These are phyloP conservation scores for Drosophila littoralis DNA, from an alignment of 1,140 invertebrate species.

Conservation along the genomic window DNA sequence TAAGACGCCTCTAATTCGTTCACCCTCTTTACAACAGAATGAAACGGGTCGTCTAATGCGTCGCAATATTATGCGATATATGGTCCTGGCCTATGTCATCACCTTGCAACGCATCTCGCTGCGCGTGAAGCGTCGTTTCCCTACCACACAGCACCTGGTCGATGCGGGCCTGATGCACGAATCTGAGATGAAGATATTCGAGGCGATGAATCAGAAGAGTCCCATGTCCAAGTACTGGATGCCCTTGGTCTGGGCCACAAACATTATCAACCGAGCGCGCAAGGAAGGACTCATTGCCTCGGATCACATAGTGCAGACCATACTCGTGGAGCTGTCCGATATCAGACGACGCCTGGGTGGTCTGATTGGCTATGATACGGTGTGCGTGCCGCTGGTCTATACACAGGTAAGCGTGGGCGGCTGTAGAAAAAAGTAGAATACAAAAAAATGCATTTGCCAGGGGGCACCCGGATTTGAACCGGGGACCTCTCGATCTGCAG, in stretches of 20 bases:
- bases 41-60: conserved; percentile 94
- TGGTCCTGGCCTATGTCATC: conserved; percentile 94
- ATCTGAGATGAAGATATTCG: conserved; percentile 94
- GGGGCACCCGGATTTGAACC: conserved; percentile 97
- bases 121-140: conserved; percentile 94
- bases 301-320: conserved; percentile 94
- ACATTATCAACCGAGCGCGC: conserved; percentile 93
- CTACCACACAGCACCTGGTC: conserved; percentile 95
- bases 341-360: conserved; percentile 91
- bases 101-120: conserved; percentile 94
- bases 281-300: conserved; percentile 92
- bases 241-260: conserved; percentile 95
- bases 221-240: conserved; percentile 97
- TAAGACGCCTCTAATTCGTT: not conserved
- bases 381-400: conserved; percentile 98
- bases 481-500: conserved; percentile 97
- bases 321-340: conserved; percentile 92
- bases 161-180: conserved; percentile 96
- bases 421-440: not conserved
- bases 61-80: conserved; percentile 95
- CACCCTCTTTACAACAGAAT: conserved; percentile 86
- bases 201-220: conserved; percentile 93
- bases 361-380: conserved; percentile 97
- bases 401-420: conserved; percentile 91
- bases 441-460: conserved; percentile 84